Conservation (phyloP, 2,888 invertebrate genomes). For the Ctenicera cuprea region DNA sequence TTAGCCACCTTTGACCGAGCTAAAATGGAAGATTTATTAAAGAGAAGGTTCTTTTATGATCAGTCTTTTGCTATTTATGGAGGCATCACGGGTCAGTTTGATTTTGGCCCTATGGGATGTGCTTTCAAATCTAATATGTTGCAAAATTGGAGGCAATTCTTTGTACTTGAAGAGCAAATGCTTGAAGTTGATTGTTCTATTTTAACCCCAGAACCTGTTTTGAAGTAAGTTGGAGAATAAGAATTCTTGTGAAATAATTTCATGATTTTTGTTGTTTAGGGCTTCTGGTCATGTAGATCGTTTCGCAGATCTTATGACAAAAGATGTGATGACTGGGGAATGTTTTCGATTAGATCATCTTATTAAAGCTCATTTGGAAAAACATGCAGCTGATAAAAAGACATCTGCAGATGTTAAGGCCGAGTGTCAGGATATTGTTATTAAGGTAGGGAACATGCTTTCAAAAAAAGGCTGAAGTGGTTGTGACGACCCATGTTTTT, state of each 20-base stretch:
- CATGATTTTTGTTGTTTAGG: slow-evolving; percentile 69
- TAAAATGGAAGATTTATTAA: slow-evolving; percentile 97
- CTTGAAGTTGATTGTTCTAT: slow-evolving; percentile 98
- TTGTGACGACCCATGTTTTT: too few species aligned
- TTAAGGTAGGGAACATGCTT: too few species aligned
- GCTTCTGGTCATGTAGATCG: slow-evolving; percentile 99
- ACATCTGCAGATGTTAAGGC: slow-evolving; percentile 81
- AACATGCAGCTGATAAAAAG: slow-evolving; percentile 89
- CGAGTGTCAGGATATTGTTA: slow-evolving; percentile 86
- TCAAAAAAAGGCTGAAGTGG: too few species aligned
- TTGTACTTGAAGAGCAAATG: slow-evolving; percentile 98
- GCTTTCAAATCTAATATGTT: slow-evolving; percentile 97
- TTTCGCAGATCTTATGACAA: slow-evolving; percentile 99
- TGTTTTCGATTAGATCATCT: slow-evolving; percentile 98
- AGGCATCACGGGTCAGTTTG: slow-evolving; percentile 95
- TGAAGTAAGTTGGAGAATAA: slow-evolving; percentile 78
- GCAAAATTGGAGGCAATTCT: slow-evolving; percentile 95
- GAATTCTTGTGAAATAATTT: slow-evolving; percentile 19
- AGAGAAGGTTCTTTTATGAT: slow-evolving; percentile 97
- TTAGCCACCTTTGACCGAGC: slow-evolving; percentile 88
- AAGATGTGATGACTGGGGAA: slow-evolving; percentile 96
- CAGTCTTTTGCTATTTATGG: slow-evolving; percentile 99
- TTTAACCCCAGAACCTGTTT: slow-evolving; percentile 96
- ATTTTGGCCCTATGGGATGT: slow-evolving; percentile 99
- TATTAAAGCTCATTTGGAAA: slow-evolving; percentile 95